Percentiles rank a stretch among this genome's conserved stretches.
These are phyloP conservation scores for Oreocharis arfaki DNA, from an alignment of 2,113 vertebrate species.

Conservation along the genomic window DNA sequence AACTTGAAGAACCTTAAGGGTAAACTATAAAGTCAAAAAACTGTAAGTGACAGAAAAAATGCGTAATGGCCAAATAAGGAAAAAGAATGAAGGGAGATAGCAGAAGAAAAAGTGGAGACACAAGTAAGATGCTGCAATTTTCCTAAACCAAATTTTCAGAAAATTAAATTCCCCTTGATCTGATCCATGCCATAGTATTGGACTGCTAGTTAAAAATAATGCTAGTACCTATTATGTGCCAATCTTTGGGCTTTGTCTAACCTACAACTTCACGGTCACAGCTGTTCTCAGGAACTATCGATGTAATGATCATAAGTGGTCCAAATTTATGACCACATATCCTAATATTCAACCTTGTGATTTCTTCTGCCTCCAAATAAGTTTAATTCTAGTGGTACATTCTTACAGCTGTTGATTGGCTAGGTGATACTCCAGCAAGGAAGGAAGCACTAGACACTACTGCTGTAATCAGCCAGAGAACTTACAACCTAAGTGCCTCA, in stretches of 20 bases:
- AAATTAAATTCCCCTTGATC: background rate
- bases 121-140: background rate
- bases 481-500: background rate
- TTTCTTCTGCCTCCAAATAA: background rate
- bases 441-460: background rate
- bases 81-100: background rate
- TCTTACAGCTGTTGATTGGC: background rate
- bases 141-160: background rate
- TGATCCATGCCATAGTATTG: background rate
- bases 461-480: background rate
- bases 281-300: background rate
- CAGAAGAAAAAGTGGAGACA: background rate
- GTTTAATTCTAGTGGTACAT: background rate
- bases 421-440: accelerated
- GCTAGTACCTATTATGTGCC: background rate
- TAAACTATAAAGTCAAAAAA: background rate
- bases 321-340: background rate
- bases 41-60: background rate
- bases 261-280: background rate
- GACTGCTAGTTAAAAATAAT: background rate
- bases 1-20: background rate
- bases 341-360: background rate
- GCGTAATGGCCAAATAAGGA: background rate
- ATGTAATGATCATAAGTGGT: background rate
- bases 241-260: background rate